Evolutionary conservation across 2,888 invertebrate genomes (phyloP).

Genomic region (Eupithecia subfuscata): DNA sequence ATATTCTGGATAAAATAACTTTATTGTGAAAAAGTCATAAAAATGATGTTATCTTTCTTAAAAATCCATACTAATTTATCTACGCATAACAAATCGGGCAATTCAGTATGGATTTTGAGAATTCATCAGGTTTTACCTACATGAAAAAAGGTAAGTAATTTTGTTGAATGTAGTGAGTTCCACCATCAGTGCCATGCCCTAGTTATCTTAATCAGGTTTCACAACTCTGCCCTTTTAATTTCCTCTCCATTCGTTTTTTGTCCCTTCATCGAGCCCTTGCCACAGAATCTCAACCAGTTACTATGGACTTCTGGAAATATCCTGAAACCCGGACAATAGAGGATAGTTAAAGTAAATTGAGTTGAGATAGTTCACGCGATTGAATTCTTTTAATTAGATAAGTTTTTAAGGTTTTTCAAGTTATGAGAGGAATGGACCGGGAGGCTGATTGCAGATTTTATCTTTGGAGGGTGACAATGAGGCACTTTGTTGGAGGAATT

Average conservation of each 20-base stretch:
- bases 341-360: conserved; percentile 31
- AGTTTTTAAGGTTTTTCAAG: conserved; percentile 28
- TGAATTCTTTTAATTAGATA: conserved; percentile 33
- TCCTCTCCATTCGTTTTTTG: conserved; percentile 28
- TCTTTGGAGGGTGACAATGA: conserved; percentile 8
- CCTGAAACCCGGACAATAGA: conserved; percentile 11
- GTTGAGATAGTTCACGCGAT: conserved; percentile 29
- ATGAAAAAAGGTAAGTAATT: background rate
- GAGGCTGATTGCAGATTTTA: conserved; percentile 3
- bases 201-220: conserved; percentile 16
- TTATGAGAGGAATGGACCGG: conserved; percentile 24
- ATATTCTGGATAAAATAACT: too few species aligned
- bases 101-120: too few species aligned
- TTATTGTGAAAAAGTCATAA: too few species aligned
- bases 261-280: conserved; percentile 12
- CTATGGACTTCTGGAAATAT: background rate
- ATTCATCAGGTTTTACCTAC: background rate
- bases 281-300: background rate
- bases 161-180: background rate
- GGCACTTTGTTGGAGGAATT: background rate
- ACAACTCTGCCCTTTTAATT: conserved; percentile 23
- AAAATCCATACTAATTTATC: too few species aligned
- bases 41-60: too few species aligned
- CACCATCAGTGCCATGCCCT: background rate
- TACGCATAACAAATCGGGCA: too few species aligned